phyloP scores from a whole-genome alignment of 37 sponge, comb jelly and placozoan species.

The Eunapius fragilis region DNA sequence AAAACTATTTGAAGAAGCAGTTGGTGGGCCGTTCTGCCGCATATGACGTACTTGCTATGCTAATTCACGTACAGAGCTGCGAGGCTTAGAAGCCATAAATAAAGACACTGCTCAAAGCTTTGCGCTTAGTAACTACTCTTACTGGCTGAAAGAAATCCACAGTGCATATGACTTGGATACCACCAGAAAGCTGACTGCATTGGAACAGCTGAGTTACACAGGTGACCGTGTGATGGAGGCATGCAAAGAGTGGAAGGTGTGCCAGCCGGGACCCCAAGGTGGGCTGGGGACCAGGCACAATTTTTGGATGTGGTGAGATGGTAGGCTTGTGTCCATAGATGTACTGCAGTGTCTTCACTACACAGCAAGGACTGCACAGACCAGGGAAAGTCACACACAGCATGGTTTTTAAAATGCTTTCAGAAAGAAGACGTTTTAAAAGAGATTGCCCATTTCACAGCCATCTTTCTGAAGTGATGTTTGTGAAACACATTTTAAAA shows the following conservation, averaged over 20 bases:
- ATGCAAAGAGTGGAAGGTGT: conserved; percentile 20
- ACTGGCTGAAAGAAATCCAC: conserved; percentile 48
- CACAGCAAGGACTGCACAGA: neutral
- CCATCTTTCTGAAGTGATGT: neutral
- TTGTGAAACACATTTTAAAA: no score
- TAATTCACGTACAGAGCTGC: neutral
- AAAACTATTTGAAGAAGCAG: conserved; percentile 1
- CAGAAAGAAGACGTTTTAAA: neutral
- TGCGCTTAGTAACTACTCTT: conserved; percentile 12
- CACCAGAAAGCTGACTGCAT: conserved; percentile 5
- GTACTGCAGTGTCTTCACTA: neutral
- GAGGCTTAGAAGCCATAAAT: conserved; percentile 29
- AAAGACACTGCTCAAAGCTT: conserved; percentile 21
- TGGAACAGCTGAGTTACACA: conserved; percentile 35
- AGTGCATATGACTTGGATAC: conserved; percentile 17
- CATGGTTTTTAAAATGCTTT: neutral
- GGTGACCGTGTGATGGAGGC: neutral
- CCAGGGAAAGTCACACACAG: neutral
- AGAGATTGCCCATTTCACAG: neutral
- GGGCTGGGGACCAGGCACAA: neutral
- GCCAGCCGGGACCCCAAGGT: neutral
- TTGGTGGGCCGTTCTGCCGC: neutral
- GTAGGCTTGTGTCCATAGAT: neutral
- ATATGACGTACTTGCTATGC: neutral
- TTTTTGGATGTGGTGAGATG: neutral